Evolutionary conservation across 2,113 vertebrate species (phyloP).

Genomic region (Toxotes jaculatrix): DNA sequence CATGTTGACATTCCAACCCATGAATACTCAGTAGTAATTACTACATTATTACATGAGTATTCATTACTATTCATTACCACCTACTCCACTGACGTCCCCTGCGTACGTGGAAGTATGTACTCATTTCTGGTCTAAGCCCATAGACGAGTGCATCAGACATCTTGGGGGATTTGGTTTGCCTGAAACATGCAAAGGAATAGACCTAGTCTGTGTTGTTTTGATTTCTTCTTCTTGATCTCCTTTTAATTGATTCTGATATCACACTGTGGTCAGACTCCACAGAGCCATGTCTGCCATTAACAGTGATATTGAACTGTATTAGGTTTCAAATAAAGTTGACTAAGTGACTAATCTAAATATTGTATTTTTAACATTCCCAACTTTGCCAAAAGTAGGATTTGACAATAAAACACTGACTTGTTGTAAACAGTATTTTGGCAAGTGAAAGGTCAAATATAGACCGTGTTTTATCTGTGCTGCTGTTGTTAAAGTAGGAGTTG

Average conservation of each 20-base stretch:
- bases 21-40: too few species aligned
- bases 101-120: too few species aligned
- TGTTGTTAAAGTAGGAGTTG: constrained; percentile 62
- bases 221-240: too few species aligned
- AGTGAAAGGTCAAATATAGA: constrained; percentile 58
- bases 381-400: constrained; percentile 7
- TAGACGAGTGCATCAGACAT: too few species aligned
- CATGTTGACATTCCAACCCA: too few species aligned
- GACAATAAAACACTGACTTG: constrained; percentile 10
- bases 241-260: neutral
- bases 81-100: too few species aligned
- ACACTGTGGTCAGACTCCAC: neutral
- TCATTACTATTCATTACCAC: too few species aligned
- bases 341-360: neutral
- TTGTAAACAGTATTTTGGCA: constrained; percentile 41
- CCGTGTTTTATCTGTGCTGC: constrained; percentile 46
- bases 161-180: too few species aligned
- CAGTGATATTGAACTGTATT: neutral
- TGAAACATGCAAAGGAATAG: too few species aligned
- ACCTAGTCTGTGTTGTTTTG: too few species aligned
- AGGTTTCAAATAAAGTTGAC: neutral
- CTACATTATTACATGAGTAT: too few species aligned
- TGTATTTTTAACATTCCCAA: neutral
- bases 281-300: neutral
- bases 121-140: too few species aligned